These are phyloP conservation scores for Pongo pygmaeus DNA, from an alignment of 2,113 vertebrate genomes.

Conservation along the genomic window DNA sequence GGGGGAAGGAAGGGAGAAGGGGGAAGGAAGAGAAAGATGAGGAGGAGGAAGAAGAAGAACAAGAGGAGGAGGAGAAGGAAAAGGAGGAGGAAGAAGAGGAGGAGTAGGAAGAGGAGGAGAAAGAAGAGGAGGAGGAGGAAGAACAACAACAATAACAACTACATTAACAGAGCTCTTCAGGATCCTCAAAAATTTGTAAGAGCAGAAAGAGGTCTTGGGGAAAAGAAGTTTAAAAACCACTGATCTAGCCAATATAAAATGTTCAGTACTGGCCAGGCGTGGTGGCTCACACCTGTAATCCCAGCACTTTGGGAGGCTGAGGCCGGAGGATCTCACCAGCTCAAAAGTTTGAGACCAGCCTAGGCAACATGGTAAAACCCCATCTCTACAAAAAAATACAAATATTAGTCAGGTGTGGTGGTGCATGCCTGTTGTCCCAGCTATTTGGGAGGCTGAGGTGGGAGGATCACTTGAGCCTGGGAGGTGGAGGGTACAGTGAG, in stretches of 20 bases:
- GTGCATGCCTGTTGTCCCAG: neutral
- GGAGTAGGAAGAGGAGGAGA: no score
- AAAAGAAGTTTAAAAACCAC: neutral
- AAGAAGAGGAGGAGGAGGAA: no score
- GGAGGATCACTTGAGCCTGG: neutral
- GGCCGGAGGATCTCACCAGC: no score
- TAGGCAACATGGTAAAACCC: neutral
- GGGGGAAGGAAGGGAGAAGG: no score
- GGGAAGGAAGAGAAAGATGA: no score
- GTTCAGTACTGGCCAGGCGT: neutral
- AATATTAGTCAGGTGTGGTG: neutral
- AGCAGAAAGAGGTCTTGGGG: neutral
- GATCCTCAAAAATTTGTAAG: neutral
- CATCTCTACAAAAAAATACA: neutral
- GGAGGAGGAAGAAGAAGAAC: no score
- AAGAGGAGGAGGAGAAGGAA: no score
- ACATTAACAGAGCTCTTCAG: neutral
- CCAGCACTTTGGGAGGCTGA: neutral
- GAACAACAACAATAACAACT: no score
- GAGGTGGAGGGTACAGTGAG: neutral
- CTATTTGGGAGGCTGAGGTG: neutral
- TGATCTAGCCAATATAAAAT: neutral
- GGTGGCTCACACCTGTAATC: neutral
- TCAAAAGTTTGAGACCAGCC: neutral
- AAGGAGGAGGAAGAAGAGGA: no score